Percentiles rank a stretch among this genome's conserved stretches.
phyloP scores from a whole-genome alignment of 1,140 invertebrate species.

The Meloidogyne hapla region DNA sequence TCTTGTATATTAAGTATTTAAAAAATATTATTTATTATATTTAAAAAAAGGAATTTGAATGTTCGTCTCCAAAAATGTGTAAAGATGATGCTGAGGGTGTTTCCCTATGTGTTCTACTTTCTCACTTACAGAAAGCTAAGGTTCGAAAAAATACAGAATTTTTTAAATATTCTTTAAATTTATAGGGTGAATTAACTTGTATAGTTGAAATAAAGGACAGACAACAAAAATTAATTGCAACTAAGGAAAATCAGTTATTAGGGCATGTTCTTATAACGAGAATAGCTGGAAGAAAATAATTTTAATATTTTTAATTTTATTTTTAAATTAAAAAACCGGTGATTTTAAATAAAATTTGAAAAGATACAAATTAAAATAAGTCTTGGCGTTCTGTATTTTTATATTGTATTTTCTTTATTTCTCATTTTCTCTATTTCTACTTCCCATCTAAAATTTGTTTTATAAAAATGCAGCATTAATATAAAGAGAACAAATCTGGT shows the following conservation, averaged over 20 bases:
- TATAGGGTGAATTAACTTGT: constrained; percentile 52
- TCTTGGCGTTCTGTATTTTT: too few relatives aligned
- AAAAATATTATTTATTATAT: constrained; percentile 1
- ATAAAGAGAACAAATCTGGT: too few relatives aligned
- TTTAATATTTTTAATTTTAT: neutral
- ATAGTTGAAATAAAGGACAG: constrained; percentile 41
- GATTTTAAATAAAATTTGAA: neutral
- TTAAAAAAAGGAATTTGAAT: constrained; percentile 45
- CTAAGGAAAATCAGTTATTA: constrained; percentile 35
- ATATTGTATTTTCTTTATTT: too few relatives aligned
- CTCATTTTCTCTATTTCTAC: too few relatives aligned
- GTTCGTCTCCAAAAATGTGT: constrained; percentile 45
- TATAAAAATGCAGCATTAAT: too few relatives aligned
- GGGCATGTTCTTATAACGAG: constrained; percentile 62
- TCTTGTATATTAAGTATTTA: too few relatives aligned
- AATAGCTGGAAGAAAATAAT: constrained; percentile 24
- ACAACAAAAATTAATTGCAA: constrained; percentile 37
- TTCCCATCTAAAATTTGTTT: too few relatives aligned
- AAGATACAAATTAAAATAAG: too few relatives aligned
- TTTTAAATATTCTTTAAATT: constrained; percentile 33
- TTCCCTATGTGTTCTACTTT: constrained; percentile 54
- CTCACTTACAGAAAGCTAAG: constrained; percentile 51
- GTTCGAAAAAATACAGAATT: constrained; percentile 25
- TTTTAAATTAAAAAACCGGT: neutral
- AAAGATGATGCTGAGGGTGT: constrained; percentile 59